A percentile compares a stretch with the other conserved stretches of the same genome.
These are phyloP conservation scores for Holcopasites calliopsidis DNA, from an alignment of 1,140 invertebrate genomes.

Conservation along the genomic window DNA sequence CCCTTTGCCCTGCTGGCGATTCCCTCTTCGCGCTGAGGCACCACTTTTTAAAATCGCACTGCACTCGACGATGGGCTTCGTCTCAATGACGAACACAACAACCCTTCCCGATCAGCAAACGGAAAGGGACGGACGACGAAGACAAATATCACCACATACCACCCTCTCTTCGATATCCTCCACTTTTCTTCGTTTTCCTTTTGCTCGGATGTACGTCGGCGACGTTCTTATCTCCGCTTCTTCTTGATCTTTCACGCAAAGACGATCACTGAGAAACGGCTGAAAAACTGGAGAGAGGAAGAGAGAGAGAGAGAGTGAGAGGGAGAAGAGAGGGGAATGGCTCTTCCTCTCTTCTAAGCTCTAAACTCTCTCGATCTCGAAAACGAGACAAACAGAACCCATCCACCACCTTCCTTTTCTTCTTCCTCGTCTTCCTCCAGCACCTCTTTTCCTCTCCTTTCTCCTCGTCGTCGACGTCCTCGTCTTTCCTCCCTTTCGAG, in stretches of 20 bases:
- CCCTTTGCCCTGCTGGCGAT: conserved; percentile 78
- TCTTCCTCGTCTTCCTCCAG: conserved; percentile 55
- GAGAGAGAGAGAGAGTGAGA: conserved; percentile 35
- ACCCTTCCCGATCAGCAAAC: conserved; percentile 31
- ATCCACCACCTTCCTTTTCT: conserved; percentile 50
- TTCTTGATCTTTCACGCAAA: conserved; percentile 30
- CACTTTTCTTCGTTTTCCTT: conserved; percentile 9
- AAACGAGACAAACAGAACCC: conserved; percentile 27
- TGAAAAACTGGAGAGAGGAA: conserved; percentile 22
- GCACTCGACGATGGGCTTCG: conserved; percentile 49
- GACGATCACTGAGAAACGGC: conserved; percentile 11
- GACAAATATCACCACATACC: conserved; percentile 57
- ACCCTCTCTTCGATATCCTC: conserved; percentile 44
- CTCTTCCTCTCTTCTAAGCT: conserved; percentile 34
- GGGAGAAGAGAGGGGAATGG: neutral
- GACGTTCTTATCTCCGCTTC: conserved; percentile 37
- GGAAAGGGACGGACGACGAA: neutral
- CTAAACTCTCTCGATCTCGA: conserved; percentile 42
- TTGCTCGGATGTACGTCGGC: conserved; percentile 11
- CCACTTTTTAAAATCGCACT: conserved; percentile 62
- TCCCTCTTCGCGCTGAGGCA: conserved; percentile 69
- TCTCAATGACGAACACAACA: conserved; percentile 49
- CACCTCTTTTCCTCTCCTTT: conserved; percentile 52
- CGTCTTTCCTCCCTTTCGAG: conserved; percentile 60
- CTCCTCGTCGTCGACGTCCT: conserved; percentile 52